Conservation (phyloP, 1,140 invertebrate genomes). For the Leptinotarsa defecta region DNA sequence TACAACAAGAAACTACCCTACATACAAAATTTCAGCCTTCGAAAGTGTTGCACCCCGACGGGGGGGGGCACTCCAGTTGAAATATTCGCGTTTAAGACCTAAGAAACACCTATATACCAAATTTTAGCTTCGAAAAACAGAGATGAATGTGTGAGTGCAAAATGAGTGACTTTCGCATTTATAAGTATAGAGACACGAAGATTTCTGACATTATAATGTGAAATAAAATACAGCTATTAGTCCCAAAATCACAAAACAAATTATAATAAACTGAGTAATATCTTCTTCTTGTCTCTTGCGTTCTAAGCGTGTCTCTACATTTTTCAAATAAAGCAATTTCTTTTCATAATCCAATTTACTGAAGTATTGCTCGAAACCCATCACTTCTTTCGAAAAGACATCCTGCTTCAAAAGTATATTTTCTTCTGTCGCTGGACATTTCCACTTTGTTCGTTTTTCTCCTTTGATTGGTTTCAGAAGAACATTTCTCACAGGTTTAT, state of each 20-base stretch:
- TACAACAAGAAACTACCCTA: too few species aligned
- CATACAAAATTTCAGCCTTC: too few species aligned
- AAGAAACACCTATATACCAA: too few species aligned
- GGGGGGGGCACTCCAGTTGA: too few species aligned
- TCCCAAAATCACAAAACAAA: constrained; percentile 31
- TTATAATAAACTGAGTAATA: constrained; percentile 37
- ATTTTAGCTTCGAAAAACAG: too few species aligned
- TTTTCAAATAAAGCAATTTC: constrained; percentile 30
- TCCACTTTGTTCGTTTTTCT: neutral
- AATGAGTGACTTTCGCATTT: too few species aligned
- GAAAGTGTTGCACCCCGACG: too few species aligned
- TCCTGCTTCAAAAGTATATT: neutral
- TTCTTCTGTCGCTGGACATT: neutral
- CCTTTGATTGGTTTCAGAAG: neutral
- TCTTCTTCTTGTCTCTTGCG: constrained; percentile 30
- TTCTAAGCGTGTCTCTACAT: constrained; percentile 29
- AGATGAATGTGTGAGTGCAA: too few species aligned
- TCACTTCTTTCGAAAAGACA: neutral
- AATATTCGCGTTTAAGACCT: too few species aligned
- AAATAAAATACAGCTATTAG: constrained; percentile 5
- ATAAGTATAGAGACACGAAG: too few species aligned
- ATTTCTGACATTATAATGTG: neutral
- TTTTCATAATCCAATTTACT: neutral
- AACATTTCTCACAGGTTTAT: neutral
- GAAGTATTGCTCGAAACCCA: neutral